phyloP scores from a whole-genome alignment of 2,888 invertebrate genomes.

The Diarsia mendica region DNA sequence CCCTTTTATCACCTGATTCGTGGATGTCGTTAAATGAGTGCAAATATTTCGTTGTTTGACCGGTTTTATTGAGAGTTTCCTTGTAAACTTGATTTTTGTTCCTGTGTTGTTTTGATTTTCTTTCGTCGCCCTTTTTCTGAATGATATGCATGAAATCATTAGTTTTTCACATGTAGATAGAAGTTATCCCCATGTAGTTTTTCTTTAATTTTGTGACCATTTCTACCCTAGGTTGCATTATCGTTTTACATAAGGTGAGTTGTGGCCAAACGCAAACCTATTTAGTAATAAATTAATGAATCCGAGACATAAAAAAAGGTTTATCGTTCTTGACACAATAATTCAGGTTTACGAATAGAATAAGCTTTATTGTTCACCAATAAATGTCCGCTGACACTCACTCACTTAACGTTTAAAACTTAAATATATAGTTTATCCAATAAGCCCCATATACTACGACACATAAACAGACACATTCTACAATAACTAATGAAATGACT shows the following conservation, averaged over 20 bases:
- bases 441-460: not conserved
- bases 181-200: not conserved
- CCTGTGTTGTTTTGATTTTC: not conserved
- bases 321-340: not conserved
- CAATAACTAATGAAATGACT: constrained; percentile 45
- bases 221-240: not conserved
- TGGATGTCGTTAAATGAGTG: constrained; percentile 34
- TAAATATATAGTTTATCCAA: too few species aligned
- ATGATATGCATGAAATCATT: constrained; percentile 12
- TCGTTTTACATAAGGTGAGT: not conserved
- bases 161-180: too few species aligned
- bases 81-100: constrained; percentile 12
- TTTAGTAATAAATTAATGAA: not conserved
- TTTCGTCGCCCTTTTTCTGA: not conserved
- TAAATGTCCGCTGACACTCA: not conserved
- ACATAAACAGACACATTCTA: constrained; percentile 27
- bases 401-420: too few species aligned
- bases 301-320: too few species aligned
- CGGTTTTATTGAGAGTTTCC: constrained; percentile 19
- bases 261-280: not conserved
- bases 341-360: not conserved
- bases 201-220: not conserved
- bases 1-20: constrained; percentile 44
- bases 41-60: constrained; percentile 33
- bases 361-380: not conserved